Percentiles rank a stretch among this genome's conserved stretches.
Conservation (phyloP, 2,888 invertebrate species). For the Salpingus planirostris region DNA sequence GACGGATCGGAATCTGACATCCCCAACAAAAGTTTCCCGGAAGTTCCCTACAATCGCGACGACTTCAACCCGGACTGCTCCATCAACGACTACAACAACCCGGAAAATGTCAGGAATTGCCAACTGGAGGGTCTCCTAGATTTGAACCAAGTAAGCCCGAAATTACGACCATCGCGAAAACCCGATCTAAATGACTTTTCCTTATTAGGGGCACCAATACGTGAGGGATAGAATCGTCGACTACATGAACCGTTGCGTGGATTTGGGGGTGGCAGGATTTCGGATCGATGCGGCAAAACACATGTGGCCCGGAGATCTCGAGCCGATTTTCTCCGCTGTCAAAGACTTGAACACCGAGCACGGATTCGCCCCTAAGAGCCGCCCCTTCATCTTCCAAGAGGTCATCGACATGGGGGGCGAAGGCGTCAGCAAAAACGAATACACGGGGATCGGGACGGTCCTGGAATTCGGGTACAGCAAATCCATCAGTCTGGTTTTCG, state of each 20-base stretch:
- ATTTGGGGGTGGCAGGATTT: constrained; percentile 76
- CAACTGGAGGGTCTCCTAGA: constrained; percentile 58
- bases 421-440: constrained; percentile 28
- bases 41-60: constrained; percentile 54
- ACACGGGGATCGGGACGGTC: constrained; percentile 48
- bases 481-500: constrained; percentile 50
- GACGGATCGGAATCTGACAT: constrained; percentile 50
- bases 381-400: constrained; percentile 66
- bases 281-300: constrained; percentile 70
- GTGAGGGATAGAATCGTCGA: constrained; percentile 56
- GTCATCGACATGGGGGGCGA: constrained; percentile 58
- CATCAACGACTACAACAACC: constrained; percentile 55
- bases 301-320: constrained; percentile 68
- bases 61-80: constrained; percentile 64
- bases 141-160: constrained; percentile 53
- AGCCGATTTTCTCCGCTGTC: constrained; percentile 54
- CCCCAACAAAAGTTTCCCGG: constrained; percentile 38
- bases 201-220: too few species aligned
- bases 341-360: constrained; percentile 54
- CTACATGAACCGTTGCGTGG: constrained; percentile 58
- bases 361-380: constrained; percentile 54
- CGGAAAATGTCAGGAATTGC: constrained; percentile 48
- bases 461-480: constrained; percentile 63
- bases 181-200: background rate
- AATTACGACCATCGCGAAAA: too few species aligned